These are phyloP conservation scores for Anagyrus pseudococci DNA, from an alignment of 2,888 invertebrate genomes.

Conservation along the genomic window DNA sequence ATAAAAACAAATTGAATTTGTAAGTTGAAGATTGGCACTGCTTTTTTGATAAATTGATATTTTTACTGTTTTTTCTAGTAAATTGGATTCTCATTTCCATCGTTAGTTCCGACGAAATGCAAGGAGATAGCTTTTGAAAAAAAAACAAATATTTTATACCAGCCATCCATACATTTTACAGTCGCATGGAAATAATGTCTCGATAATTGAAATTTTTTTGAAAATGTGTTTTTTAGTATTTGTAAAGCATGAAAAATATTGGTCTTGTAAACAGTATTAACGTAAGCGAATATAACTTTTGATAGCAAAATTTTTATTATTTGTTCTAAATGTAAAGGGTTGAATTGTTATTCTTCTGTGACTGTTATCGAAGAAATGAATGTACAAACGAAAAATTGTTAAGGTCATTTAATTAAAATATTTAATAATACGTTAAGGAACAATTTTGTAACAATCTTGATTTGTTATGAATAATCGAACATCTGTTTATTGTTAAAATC, in stretches of 20 bases:
- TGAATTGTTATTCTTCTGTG: not conserved
- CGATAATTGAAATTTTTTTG: not conserved
- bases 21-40: too few species aligned
- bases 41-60: too few species aligned
- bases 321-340: not conserved
- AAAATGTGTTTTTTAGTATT: not conserved
- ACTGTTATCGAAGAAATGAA: constrained; percentile 9
- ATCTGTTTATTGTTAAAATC: not conserved
- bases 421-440: too few species aligned
- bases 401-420: not conserved
- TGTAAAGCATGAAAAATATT: not conserved
- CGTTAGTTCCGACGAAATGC: too few species aligned
- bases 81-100: not conserved
- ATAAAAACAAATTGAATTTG: too few species aligned
- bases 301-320: constrained; percentile 1
- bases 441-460: too few species aligned
- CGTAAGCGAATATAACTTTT: not conserved
- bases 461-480: not conserved
- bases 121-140: too few species aligned
- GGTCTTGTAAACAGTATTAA: constrained; percentile 7
- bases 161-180: too few species aligned
- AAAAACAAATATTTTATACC: too few species aligned
- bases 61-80: too few species aligned
- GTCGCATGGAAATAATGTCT: too few species aligned
- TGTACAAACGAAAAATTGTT: constrained; percentile 13